phyloP scores from a whole-genome alignment of 2,797 vertebrate species.

The Propithecus deckenii region DNA sequence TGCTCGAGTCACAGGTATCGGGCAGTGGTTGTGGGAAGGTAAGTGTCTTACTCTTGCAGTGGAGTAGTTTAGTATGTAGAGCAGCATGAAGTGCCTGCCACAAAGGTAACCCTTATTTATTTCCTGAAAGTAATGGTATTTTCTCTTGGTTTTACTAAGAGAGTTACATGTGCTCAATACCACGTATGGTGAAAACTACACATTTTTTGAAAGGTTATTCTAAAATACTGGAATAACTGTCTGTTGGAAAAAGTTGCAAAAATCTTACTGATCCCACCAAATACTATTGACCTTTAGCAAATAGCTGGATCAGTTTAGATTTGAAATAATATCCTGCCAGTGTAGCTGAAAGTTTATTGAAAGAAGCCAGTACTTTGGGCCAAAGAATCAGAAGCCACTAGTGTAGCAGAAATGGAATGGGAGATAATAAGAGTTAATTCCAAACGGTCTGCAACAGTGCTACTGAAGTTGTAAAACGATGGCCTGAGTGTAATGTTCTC shows the following conservation, averaged over 20 bases:
- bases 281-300: background rate
- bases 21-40: background rate
- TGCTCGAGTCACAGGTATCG: background rate
- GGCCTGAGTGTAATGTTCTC: accelerated
- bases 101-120: background rate
- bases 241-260: background rate
- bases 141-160: background rate
- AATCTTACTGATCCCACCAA: background rate
- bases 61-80: background rate
- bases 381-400: background rate
- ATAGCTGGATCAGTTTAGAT: background rate
- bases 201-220: background rate
- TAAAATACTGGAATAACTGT: background rate
- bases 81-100: background rate
- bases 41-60: background rate
- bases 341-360: background rate
- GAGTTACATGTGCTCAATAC: accelerated
- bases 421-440: accelerated
- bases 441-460: background rate
- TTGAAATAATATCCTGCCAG: background rate
- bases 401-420: background rate
- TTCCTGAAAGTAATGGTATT: background rate
- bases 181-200: background rate
- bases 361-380: background rate
- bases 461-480: accelerated